These are phyloP conservation scores for Papilio demoleus DNA, from an alignment of 2,888 invertebrate species.

Conservation along the genomic window DNA sequence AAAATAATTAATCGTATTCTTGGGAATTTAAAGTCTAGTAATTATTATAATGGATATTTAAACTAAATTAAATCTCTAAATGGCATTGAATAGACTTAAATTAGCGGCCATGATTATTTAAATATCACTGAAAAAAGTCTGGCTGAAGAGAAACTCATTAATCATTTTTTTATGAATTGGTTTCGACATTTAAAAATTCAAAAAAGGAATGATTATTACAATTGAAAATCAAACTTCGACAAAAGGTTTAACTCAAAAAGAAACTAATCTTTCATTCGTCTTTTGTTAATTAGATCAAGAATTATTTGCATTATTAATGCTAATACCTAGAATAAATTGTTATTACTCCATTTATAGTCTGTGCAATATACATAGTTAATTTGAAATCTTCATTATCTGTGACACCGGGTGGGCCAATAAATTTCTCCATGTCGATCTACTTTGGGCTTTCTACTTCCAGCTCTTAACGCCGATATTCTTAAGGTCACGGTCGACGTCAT, in stretches of 20 bases:
- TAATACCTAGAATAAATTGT: not conserved
- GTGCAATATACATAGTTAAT: too few species aligned
- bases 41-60: not conserved
- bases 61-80: not conserved
- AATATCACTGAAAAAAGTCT: not conserved
- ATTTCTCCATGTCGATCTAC: too few species aligned
- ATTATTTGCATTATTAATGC: not conserved
- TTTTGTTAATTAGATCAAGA: slow-evolving; percentile 9
- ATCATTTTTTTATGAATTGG: slow-evolving; percentile 16
- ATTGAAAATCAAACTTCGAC: slow-evolving; percentile 11
- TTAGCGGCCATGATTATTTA: slow-evolving; percentile 1
- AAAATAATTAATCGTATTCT: too few species aligned
- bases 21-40: too few species aligned
- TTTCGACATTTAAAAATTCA: slow-evolving; percentile 1
- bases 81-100: not conserved
- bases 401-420: too few species aligned
- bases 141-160: slow-evolving; percentile 6
- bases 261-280: too few species aligned
- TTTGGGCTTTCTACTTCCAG: too few species aligned
- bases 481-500: too few species aligned
- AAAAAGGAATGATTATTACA: not conserved
- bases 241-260: not conserved
- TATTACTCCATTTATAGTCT: too few species aligned
- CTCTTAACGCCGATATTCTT: too few species aligned
- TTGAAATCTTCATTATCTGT: too few species aligned